Conservation (phyloP, 2,888 invertebrate genomes). For the Aleiodes alternator region DNA sequence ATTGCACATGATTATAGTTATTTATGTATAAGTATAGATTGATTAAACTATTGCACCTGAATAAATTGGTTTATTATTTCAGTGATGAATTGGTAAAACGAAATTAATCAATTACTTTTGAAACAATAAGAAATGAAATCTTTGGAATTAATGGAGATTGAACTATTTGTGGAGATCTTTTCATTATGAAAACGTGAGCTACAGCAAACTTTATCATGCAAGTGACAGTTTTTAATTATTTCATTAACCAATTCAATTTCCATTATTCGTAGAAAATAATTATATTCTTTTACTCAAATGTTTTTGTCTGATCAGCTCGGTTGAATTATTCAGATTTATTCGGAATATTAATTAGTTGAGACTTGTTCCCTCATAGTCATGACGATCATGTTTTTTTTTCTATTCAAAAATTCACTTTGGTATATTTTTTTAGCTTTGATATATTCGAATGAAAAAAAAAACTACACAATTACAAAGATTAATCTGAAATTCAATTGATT, state of each 20-base stretch:
- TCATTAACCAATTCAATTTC: too few species aligned
- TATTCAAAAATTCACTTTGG: neutral
- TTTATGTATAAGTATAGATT: conserved; percentile 26
- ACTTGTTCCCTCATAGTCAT: too few species aligned
- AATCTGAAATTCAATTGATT: neutral
- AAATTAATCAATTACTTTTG: too few species aligned
- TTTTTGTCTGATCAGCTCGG: too few species aligned
- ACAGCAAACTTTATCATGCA: too few species aligned
- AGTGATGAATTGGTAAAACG: neutral
- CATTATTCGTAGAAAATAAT: too few species aligned
- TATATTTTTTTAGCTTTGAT: too few species aligned
- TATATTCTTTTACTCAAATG: too few species aligned
- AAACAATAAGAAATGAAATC: neutral
- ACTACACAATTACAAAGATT: neutral
- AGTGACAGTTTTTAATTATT: too few species aligned
- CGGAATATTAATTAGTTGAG: too few species aligned
- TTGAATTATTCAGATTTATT: too few species aligned
- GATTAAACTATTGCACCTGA: conserved; percentile 36
- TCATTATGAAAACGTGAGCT: neutral
- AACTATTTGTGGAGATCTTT: neutral
- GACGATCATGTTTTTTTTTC: neutral
- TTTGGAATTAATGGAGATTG: neutral
- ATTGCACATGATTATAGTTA: conserved; percentile 29
- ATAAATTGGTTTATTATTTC: conserved; percentile 22
- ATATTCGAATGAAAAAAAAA: too few species aligned